phyloP scores from a whole-genome alignment of 1,140 invertebrate genomes.

The Galleria mellonella region DNA sequence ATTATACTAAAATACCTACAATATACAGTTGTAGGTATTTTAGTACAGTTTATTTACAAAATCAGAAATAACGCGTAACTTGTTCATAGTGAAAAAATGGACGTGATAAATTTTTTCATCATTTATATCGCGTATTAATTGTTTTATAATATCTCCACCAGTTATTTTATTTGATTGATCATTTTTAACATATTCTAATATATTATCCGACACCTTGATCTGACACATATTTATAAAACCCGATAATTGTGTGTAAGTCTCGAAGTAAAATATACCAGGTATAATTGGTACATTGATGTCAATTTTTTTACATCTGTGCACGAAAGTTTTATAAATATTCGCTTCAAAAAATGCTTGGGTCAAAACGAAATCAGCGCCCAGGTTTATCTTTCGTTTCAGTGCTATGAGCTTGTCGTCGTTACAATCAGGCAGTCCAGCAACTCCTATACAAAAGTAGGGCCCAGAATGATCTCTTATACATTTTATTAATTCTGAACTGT shows the following conservation, averaged over 20 bases:
- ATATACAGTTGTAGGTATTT: too few species aligned
- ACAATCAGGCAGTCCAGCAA: slow-evolving; percentile 47
- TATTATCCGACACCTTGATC: slow-evolving; percentile 28
- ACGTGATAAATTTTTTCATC: slow-evolving; percentile 27
- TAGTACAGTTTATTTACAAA: too few species aligned
- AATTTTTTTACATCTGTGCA: slow-evolving; percentile 32
- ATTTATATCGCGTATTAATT: slow-evolving; percentile 25
- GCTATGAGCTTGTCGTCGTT: slow-evolving; percentile 30
- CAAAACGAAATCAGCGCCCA: slow-evolving; percentile 59
- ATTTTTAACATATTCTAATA: slow-evolving; percentile 20
- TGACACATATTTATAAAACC: slow-evolving; percentile 44
- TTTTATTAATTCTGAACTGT: slow-evolving; percentile 38
- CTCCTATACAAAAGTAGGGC: slow-evolving; percentile 61
- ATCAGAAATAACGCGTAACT: slow-evolving; percentile 13
- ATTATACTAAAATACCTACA: too few species aligned
- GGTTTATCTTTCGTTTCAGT: slow-evolving; percentile 50
- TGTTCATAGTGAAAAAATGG: slow-evolving; percentile 57
- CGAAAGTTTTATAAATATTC: slow-evolving; percentile 31
- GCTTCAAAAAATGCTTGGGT: slow-evolving; percentile 63
- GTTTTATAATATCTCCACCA: slow-evolving; percentile 27
- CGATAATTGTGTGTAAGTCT: slow-evolving; percentile 31
- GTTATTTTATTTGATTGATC: slow-evolving; percentile 6
- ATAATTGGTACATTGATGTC: slow-evolving; percentile 45
- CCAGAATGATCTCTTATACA: slow-evolving; percentile 39
- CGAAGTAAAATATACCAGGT: slow-evolving; percentile 55